A percentile compares a stretch with the other conserved stretches of the same genome.
phyloP scores from a whole-genome alignment of 2,888 invertebrate species.

The Mayetiola destructor region DNA sequence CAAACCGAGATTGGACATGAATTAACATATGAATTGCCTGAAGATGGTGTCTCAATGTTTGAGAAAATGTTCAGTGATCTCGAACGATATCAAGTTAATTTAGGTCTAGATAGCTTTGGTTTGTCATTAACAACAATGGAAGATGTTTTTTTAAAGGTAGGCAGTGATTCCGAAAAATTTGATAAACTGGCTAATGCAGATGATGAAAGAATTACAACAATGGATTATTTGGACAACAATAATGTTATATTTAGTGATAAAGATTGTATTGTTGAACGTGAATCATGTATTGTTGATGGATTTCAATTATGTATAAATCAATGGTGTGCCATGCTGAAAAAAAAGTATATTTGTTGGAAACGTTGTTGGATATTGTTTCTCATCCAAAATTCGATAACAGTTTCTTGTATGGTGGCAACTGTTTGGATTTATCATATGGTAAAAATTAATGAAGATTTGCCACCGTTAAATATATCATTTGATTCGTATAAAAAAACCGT shows the following conservation, averaged over 20 bases:
- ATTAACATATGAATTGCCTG: slow-evolving; percentile 47
- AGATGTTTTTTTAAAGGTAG: slow-evolving; percentile 60
- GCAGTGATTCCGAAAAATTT: slow-evolving; percentile 19
- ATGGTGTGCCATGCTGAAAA: neutral
- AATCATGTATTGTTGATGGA: neutral
- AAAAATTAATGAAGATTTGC: no score
- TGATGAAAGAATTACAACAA: neutral
- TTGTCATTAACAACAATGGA: slow-evolving; percentile 70
- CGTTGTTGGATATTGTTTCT: neutral
- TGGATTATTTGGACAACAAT: neutral
- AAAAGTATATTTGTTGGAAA: neutral
- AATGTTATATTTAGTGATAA: neutral
- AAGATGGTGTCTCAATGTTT: slow-evolving; percentile 45
- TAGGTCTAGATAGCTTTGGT: slow-evolving; percentile 61
- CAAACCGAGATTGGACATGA: slow-evolving; percentile 56
- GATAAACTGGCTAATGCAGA: neutral
- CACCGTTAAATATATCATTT: slow-evolving; percentile 40
- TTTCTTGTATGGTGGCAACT: no score
- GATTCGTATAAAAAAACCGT: slow-evolving; percentile 33
- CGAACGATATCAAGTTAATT: slow-evolving; percentile 39
- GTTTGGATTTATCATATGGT: no score
- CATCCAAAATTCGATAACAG: no score
- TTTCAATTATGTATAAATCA: neutral
- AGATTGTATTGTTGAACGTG: neutral
- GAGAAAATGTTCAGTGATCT: slow-evolving; percentile 49